A percentile compares a stretch with the other conserved stretches of the same genome.
phyloP scores from a whole-genome alignment of 2,113 vertebrate genomes.

The Chelonoidis abingdonii region DNA sequence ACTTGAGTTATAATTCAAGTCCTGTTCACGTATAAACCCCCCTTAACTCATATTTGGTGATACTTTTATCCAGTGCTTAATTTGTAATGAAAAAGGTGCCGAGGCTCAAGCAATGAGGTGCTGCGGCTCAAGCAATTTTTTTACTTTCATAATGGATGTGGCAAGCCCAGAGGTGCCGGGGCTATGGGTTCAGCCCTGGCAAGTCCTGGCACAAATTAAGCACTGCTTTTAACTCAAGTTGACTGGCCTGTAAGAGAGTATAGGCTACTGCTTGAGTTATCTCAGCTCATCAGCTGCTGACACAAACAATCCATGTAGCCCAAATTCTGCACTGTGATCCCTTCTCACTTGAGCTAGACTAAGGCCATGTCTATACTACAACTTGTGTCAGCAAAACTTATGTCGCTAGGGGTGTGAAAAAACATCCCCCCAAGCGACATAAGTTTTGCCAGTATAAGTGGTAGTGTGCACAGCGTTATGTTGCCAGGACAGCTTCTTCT shows the following conservation, averaged over 20 bases:
- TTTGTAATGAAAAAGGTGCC: background rate
- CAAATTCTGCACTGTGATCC: background rate
- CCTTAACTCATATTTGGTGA: background rate
- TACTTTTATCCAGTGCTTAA: background rate
- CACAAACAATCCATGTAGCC: background rate
- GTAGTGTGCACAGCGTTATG: too few relatives aligned
- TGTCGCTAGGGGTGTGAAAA: too few relatives aligned
- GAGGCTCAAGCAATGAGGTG: background rate
- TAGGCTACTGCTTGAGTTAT: background rate
- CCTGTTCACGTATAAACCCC: background rate
- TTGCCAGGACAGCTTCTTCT: too few relatives aligned
- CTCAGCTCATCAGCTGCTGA: background rate
- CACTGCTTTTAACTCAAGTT: background rate
- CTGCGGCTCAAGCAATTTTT: background rate
- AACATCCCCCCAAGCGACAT: too few relatives aligned
- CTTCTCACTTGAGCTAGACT: background rate
- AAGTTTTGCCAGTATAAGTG: too few relatives aligned
- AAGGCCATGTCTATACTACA: too few relatives aligned
- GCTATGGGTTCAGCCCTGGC: too few relatives aligned
- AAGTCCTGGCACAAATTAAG: too few relatives aligned
- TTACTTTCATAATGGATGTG: background rate
- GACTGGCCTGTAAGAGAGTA: background rate
- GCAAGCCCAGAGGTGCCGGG: background rate
- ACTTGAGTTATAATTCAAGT: background rate
- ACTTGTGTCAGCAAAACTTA: too few relatives aligned